phyloP scores from a whole-genome alignment of 2,113 vertebrate genomes.

The Carlito syrichta region DNA sequence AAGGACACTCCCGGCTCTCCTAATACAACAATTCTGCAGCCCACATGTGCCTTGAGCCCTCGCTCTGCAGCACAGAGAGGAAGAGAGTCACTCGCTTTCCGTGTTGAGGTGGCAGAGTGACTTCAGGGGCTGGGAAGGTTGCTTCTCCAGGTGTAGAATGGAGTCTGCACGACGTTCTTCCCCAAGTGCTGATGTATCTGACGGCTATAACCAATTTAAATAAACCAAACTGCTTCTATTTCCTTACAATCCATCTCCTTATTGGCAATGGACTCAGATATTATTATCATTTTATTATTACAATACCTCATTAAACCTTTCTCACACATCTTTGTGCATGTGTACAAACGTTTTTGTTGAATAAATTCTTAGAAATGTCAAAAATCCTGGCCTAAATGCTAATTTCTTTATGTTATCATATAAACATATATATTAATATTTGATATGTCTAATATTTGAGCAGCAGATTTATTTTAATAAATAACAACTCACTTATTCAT shows the following conservation, averaged over 20 bases:
- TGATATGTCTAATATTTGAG: not conserved
- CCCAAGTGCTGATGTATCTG: not conserved
- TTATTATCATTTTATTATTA: too few relatives aligned
- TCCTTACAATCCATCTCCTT: too few relatives aligned
- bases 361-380: too few relatives aligned
- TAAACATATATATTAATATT: not conserved
- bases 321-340: too few relatives aligned
- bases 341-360: too few relatives aligned
- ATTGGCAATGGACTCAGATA: too few relatives aligned
- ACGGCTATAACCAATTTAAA: not conserved
- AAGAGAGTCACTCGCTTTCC: not conserved
- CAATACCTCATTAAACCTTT: too few relatives aligned
- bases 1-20: not conserved
- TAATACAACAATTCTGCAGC: not conserved
- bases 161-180: not conserved
- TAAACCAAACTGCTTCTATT: not conserved
- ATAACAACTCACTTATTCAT: not conserved
- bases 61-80: not conserved
- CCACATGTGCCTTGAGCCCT: accelerated
- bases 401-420: not conserved
- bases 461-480: not conserved
- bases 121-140: not conserved
- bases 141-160: not conserved
- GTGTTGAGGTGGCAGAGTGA: not conserved
- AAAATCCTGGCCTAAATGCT: not conserved